Base-by-base conservation (phyloP, 2,888 invertebrate genomes). In the Pediacus dermestoides region DNA sequence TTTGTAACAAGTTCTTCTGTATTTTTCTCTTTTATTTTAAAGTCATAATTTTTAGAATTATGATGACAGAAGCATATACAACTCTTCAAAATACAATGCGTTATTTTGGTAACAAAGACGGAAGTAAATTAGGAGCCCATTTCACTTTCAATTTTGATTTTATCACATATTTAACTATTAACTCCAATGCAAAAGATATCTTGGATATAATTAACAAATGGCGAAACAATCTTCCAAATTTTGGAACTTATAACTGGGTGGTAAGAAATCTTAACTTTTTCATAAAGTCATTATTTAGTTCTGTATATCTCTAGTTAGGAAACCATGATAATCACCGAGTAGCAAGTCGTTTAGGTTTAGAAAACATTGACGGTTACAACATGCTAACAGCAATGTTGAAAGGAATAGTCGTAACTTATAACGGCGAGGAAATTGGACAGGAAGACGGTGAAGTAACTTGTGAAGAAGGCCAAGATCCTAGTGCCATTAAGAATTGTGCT, bases 381-480 rank as follows among this genome's bases (percentile, higher is more conserved):
- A 88, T 92, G 84, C 62, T 95, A 34, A 71, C 82, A 9, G 71
- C 88, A 60, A 47, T 91, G 10, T 70, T 94, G 34, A 90, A 90
- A 1, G 94, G 94, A 26, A 78, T 89, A 3, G 81, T 83, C 7
- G 80, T 91, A 6, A 85, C 88, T 0, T 94, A 94, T 61, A 87
- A 92, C 73, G 88, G 87, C 2, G 88, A 88, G 56, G 88, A 88
- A 69, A 75, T 88, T 31, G 87, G 82, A 1, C 81, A 85, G 79
- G 62, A 71, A 42, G 76, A 85, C 57, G 68, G 70, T 65, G 3
- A 56, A 62, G 74, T 78, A 4, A 70, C 72, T 1, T 74, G 60
- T 53, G 64, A 67, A 26, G 62, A 72, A 52, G 60, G 64, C 1
- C 42, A 74, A 25, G 81, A 81, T 64, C 78, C 79, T 0, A 71